Percentiles rank a stretch among this genome's conserved stretches.
These are phyloP conservation scores for Prunella strophiata DNA, from an alignment of 2,797 vertebrate genomes.

Conservation along the genomic window DNA sequence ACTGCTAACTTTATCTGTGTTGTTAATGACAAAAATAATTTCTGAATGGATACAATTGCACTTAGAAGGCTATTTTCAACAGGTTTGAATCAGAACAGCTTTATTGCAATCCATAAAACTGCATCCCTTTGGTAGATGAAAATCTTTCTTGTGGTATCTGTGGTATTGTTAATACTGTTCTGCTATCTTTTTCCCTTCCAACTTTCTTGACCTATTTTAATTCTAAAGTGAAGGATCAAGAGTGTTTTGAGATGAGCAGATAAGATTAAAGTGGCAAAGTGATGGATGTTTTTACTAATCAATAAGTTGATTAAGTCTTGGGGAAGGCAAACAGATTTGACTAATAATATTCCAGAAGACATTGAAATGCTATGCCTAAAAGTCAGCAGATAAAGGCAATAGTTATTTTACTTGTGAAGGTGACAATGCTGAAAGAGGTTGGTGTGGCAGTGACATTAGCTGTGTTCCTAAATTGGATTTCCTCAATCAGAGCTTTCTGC, in stretches of 20 bases:
- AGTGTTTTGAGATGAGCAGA: neutral
- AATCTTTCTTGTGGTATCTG: neutral
- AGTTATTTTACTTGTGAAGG: neutral
- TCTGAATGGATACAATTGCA: neutral
- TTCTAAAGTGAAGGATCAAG: constrained; percentile 1
- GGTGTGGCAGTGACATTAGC: neutral
- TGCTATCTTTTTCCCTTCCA: neutral
- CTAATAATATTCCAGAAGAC: neutral
- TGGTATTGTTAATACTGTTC: neutral
- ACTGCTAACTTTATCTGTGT: too few relatives aligned
- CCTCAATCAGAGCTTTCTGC: neutral
- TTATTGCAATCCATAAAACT: neutral
- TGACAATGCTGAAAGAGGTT: neutral
- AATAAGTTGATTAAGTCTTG: constrained; percentile 1
- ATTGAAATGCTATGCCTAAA: neutral
- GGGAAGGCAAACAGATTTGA: neutral
- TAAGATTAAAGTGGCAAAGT: neutral
- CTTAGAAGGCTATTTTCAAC: neutral
- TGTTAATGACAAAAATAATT: neutral
- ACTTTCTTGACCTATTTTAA: neutral
- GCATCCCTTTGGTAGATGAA: neutral
- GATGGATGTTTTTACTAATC: neutral
- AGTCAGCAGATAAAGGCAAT: neutral
- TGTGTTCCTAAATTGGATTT: neutral
- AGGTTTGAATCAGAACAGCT: neutral